Base-by-base conservation (phyloP, 2,113 vertebrate genomes). In the Cariama cristata region DNA sequence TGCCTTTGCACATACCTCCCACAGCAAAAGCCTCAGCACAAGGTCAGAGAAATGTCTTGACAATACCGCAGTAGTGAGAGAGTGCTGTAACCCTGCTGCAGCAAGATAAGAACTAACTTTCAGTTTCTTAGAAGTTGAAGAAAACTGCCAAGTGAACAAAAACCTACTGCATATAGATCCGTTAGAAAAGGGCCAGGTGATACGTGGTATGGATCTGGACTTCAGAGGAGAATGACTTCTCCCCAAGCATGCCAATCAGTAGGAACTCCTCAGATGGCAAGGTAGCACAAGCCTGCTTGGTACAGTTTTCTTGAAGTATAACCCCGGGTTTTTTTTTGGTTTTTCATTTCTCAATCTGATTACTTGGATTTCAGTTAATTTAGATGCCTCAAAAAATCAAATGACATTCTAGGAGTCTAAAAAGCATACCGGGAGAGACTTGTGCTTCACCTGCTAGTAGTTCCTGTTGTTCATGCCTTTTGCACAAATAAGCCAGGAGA, bases 261-360 rank as follows among this genome's bases (percentile, higher is more conserved):
- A 90, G 59, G 74, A 86, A 88, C 32, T 9, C 33, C 35, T 77
- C 59, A 55, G 17, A 28, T n/a, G 62, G 42, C 21, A 27, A 45
- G 28, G 59, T 40, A 69, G 0, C 3, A 11, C 8, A 6, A 76
- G 28, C 26, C 35, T 40, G 28, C 38, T 72, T 28, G 18, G 10
- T 10, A 26, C 14, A 28, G 11, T 22, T 77, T 72, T 42, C 30
- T 56, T 28, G 73, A 75, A 44, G 33, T 24, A 44, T 42, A 60
- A 93, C 76, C 20, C 9, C 18, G 14, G 15, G 2, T 1, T 1
- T 5, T 27, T 33, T 50, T 6, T 33, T 69, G 3, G 2, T 33
- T 76, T 49, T 73, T 63, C 12, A 59, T 30, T 80, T 67, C 23
- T 71, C 23, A 5, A 35, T 18, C 20, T 74, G 53, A 92, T 40